These are phyloP conservation scores for Steinernema hermaphroditum DNA, from an alignment of 2,888 invertebrate species.

Conservation along the genomic window DNA sequence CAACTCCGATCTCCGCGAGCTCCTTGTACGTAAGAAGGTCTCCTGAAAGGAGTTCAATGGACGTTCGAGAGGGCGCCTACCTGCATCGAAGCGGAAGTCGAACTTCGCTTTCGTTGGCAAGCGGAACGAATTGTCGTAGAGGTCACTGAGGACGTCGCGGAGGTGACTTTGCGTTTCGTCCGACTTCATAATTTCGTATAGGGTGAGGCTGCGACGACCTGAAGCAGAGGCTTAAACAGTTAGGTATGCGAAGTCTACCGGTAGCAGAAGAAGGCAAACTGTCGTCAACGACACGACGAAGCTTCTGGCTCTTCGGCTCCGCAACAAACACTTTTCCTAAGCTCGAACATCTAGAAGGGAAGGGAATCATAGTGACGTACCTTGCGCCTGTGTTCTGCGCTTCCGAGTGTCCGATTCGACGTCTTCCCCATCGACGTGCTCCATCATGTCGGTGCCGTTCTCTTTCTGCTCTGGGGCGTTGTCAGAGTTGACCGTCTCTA, in stretches of 20 bases:
- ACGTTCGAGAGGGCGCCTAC: background rate
- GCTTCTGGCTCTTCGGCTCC: conserved; percentile 10
- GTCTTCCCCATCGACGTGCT: background rate
- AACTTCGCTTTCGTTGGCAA: background rate
- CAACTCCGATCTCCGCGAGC: conserved; percentile 12
- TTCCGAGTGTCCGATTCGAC: background rate
- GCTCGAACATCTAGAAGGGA: background rate
- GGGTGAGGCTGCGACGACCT: background rate
- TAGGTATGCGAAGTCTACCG: background rate
- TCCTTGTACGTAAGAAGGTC: conserved; percentile 36
- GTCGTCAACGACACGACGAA: conserved; percentile 1
- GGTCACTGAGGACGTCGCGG: background rate
- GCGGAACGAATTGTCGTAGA: background rate
- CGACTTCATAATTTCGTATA: conserved; percentile 13
- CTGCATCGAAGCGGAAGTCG: conserved; percentile 23
- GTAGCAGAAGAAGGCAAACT: background rate
- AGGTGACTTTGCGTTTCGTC: conserved; percentile 17
- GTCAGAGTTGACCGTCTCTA: background rate
- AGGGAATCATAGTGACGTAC: background rate
- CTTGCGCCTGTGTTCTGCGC: background rate
- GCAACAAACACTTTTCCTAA: background rate
- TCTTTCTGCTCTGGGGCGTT: background rate
- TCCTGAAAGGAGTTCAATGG: conserved; percentile 20
- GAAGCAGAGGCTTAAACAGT: background rate
- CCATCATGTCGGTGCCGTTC: background rate